Conservation (phyloP, 1,140 invertebrate genomes). For the Lanistes nyassanus region DNA sequence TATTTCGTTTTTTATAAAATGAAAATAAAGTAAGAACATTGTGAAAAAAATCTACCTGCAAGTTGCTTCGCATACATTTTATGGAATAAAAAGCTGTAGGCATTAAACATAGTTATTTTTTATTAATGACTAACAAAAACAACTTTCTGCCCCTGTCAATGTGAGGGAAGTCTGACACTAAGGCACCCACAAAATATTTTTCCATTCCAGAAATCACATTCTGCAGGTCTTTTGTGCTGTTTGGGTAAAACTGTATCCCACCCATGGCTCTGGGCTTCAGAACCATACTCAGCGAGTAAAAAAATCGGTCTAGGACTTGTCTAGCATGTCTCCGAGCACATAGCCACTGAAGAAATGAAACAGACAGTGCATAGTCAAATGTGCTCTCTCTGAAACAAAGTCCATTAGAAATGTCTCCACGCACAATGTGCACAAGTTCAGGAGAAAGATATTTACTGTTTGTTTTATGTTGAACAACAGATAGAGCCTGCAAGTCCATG, state of each 20-base stretch:
- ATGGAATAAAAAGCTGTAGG: no score
- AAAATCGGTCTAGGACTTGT: constrained; percentile 26
- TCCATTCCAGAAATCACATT: constrained; percentile 13
- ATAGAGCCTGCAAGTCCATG: constrained; percentile 23
- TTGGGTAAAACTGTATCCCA: constrained; percentile 40
- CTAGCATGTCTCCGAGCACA: constrained; percentile 1
- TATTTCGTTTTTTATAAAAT: no score
- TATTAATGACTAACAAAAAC: constrained; percentile 34
- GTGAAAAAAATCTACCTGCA: no score
- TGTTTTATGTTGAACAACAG: constrained; percentile 10
- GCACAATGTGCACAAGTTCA: constrained; percentile 26
- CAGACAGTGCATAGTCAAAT: constrained; percentile 33
- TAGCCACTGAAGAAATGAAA: constrained; percentile 42
- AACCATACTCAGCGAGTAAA: constrained; percentile 15
- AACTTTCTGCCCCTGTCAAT: constrained; percentile 35
- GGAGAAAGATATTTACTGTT: constrained; percentile 3
- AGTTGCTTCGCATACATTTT: no score
- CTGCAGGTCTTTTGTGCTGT: constrained; percentile 11
- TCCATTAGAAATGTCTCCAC: constrained; percentile 24
- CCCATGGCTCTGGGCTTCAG: constrained; percentile 24
- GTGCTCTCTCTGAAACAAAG: constrained; percentile 25
- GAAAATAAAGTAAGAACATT: no score
- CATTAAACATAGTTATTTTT: constrained; percentile 13
- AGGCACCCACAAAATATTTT: constrained; percentile 30
- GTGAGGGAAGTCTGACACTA: constrained; percentile 36